These are phyloP conservation scores for Oceanodroma leucorhoa DNA, from an alignment of 2,797 vertebrate genomes.

Conservation along the genomic window DNA sequence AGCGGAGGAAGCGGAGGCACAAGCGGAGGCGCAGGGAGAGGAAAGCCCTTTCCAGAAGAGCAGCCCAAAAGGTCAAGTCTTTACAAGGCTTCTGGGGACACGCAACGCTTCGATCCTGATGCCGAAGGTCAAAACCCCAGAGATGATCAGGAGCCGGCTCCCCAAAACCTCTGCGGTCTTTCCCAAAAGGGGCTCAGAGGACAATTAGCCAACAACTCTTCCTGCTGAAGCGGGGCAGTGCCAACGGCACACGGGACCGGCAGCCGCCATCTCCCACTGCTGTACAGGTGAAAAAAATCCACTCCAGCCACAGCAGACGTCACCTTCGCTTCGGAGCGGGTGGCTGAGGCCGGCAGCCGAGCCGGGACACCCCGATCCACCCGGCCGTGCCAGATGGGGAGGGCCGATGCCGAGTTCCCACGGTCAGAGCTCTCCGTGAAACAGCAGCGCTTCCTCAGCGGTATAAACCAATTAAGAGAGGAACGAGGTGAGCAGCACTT, in stretches of 20 bases:
- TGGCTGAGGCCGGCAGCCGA: rapidly evolving
- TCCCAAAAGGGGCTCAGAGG: not conserved
- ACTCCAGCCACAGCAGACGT: rapidly evolving
- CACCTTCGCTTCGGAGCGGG: not conserved
- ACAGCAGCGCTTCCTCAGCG: not conserved
- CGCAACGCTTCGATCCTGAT: rapidly evolving
- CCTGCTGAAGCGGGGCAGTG: rapidly evolving
- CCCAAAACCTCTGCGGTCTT: not conserved
- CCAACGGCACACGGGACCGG: rapidly evolving
- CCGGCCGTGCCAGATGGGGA: not conserved
- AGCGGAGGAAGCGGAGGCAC: not conserved
- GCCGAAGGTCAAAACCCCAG: not conserved
- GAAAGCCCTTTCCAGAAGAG: not conserved
- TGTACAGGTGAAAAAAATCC: not conserved
- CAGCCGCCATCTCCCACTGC: not conserved
- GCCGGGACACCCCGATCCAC: not conserved
- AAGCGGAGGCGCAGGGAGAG: not conserved
- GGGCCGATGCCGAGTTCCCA: rapidly evolving
- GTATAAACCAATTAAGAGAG: not conserved
- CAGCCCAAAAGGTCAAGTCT: not conserved
- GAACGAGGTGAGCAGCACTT: not conserved
- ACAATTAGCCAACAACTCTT: rapidly evolving
- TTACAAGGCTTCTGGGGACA: not conserved
- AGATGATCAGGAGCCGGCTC: not conserved
- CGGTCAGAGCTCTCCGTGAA: not conserved